Conservation (phyloP, 1,140 invertebrate species). For the Lysiphlebus fabarum region DNA sequence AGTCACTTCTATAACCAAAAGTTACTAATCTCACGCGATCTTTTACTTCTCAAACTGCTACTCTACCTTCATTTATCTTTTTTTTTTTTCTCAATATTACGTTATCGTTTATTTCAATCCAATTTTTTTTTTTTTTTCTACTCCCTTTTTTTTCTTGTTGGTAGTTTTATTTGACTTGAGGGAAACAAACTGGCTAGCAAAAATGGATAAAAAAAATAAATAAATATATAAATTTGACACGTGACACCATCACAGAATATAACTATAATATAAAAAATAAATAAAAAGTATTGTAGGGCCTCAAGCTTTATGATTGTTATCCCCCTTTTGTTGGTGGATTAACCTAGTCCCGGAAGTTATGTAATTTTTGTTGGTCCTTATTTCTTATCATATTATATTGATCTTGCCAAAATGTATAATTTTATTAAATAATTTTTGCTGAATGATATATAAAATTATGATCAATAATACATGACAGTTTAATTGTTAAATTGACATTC, state of each 20-base stretch:
- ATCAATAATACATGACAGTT: too few species aligned
- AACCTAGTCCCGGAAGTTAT: constrained; percentile 30
- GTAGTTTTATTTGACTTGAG: neutral
- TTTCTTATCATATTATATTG: neutral
- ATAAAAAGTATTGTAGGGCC: too few species aligned
- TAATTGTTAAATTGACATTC: too few species aligned
- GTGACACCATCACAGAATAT: too few species aligned
- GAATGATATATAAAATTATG: neutral
- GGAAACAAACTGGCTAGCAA: neutral
- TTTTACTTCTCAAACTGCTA: neutral
- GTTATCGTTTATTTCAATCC: constrained; percentile 30
- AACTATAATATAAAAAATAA: too few species aligned
- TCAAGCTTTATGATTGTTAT: constrained; percentile 8
- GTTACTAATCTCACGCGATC: constrained; percentile 16
- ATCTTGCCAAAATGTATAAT: neutral
- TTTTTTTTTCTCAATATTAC: constrained; percentile 35
- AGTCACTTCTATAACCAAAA: constrained; percentile 11
- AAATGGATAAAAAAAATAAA: too few species aligned
- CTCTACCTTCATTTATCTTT: constrained; percentile 25
- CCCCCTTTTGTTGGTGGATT: neutral
- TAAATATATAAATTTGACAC: too few species aligned
- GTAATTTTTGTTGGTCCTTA: constrained; percentile 32
- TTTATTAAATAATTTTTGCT: neutral
- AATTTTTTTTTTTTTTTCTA: too few species aligned
- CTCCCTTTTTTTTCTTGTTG: neutral